A percentile compares a stretch with the other conserved stretches of the same genome.
phyloP scores from a whole-genome alignment of 2,888 invertebrate genomes.

The Troglohyphantes excavatus region DNA sequence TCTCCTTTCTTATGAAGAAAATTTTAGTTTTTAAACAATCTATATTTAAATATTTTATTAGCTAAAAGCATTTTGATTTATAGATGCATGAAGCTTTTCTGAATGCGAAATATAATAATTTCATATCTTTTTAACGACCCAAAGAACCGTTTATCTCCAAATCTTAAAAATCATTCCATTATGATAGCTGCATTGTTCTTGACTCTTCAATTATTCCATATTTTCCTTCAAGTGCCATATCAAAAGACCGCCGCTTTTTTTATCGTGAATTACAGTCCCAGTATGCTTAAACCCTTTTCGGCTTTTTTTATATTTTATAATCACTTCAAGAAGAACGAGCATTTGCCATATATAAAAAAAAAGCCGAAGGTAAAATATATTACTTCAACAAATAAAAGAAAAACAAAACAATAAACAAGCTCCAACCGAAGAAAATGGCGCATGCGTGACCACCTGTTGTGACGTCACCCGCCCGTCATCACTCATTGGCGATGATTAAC shows the following conservation, averaged over 20 bases:
- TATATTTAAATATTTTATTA: too few species aligned
- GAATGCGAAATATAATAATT: too few species aligned
- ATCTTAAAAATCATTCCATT: neutral
- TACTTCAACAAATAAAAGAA: slow-evolving; percentile 11
- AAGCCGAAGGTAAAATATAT: neutral
- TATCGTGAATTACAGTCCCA: neutral
- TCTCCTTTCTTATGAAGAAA: too few species aligned
- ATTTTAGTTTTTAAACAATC: too few species aligned
- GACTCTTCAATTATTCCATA: neutral
- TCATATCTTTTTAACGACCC: too few species aligned
- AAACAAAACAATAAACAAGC: slow-evolving; percentile 48
- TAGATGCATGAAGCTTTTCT: too few species aligned
- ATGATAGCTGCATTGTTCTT: neutral
- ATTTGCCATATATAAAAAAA: neutral
- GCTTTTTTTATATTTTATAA: slow-evolving; percentile 10
- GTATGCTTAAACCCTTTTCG: neutral
- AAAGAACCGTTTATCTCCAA: too few species aligned
- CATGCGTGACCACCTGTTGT: slow-evolving; percentile 72
- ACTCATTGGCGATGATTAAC: slow-evolving; percentile 75
- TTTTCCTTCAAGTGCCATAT: neutral
- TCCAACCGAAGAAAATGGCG: slow-evolving; percentile 41
- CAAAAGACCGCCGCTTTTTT: neutral
- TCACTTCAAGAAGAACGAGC: neutral
- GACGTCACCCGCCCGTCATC: slow-evolving; percentile 74
- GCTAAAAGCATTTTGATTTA: too few species aligned